Conservation (phyloP, 2,888 invertebrate genomes). For the Catocala nupta region DNA sequence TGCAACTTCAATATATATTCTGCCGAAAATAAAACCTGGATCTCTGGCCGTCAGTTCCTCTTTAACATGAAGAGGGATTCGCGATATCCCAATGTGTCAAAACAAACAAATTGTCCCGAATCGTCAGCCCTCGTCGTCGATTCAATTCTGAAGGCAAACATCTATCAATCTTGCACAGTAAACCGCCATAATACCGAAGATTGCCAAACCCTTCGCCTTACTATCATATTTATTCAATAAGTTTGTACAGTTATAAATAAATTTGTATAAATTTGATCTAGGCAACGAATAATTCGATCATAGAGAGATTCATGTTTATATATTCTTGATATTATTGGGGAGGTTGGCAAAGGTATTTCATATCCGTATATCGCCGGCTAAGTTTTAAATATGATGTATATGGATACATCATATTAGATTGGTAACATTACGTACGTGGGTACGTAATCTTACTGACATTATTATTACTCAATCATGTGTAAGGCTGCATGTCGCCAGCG, state of each 20-base stretch:
- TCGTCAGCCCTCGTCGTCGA: slow-evolving; percentile 23
- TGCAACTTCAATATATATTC: too few species aligned
- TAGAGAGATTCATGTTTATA: too few species aligned
- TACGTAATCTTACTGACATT: too few species aligned
- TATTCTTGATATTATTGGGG: too few species aligned
- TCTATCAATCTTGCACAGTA: slow-evolving; percentile 32
- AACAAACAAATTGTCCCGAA: slow-evolving; percentile 42
- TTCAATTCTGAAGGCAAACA: slow-evolving; percentile 36
- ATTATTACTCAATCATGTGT: too few species aligned
- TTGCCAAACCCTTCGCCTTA: slow-evolving; percentile 15
- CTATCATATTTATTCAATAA: slow-evolving; percentile 7
- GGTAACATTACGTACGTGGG: neutral
- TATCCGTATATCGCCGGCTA: too few species aligned
- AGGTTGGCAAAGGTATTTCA: too few species aligned
- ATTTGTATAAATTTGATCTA: neutral
- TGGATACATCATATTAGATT: too few species aligned
- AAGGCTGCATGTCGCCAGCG: too few species aligned
- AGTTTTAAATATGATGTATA: too few species aligned
- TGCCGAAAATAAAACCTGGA: too few species aligned
- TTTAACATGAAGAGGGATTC: slow-evolving; percentile 24
- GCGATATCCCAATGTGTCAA: slow-evolving; percentile 17
- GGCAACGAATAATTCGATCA: too few species aligned
- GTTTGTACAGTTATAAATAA: neutral
- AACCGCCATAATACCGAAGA: slow-evolving; percentile 28
- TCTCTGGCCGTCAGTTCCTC: slow-evolving; percentile 5